These are phyloP conservation scores for Clusia tigrina DNA, from an alignment of 2,888 invertebrate species.

Conservation along the genomic window DNA sequence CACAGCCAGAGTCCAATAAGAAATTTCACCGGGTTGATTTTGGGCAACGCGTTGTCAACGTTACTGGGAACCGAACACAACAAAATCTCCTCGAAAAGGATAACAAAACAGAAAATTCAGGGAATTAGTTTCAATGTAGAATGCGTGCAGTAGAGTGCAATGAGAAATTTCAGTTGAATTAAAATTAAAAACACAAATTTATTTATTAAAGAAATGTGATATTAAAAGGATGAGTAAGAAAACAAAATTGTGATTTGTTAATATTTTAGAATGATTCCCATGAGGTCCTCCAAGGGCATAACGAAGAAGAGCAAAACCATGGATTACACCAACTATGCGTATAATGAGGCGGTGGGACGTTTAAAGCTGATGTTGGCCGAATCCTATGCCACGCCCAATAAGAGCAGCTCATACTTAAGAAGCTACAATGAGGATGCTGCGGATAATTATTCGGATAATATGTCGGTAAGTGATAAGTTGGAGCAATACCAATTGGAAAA, in stretches of 20 bases:
- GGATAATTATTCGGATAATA: conserved; percentile 69
- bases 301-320: conserved; percentile 66
- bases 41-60: conserved; percentile 48
- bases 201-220: conserved; percentile 46
- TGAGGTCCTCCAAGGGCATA: conserved; percentile 60
- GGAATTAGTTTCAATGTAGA: conserved; percentile 35
- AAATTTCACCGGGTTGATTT: not conserved
- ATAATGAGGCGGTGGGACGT: conserved; percentile 84
- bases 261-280: conserved; percentile 53
- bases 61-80: conserved; percentile 36
- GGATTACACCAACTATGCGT: conserved; percentile 84
- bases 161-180: not conserved
- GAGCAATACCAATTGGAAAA: not conserved
- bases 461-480: conserved; percentile 53
- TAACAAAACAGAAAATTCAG: conserved; percentile 9
- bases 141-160: conserved; percentile 28
- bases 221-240: conserved; percentile 23
- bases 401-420: conserved; percentile 51
- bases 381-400: conserved; percentile 71
- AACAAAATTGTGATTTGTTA: conserved; percentile 20
- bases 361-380: conserved; percentile 80
- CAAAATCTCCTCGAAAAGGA: conserved; percentile 18
- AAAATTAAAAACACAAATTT: conserved; percentile 16
- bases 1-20: not conserved
- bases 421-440: conserved; percentile 66